A percentile compares a stretch with the other conserved stretches of the same genome.
phyloP scores from a whole-genome alignment of 1,140 invertebrate genomes.

The Palaemon carinicauda region DNA sequence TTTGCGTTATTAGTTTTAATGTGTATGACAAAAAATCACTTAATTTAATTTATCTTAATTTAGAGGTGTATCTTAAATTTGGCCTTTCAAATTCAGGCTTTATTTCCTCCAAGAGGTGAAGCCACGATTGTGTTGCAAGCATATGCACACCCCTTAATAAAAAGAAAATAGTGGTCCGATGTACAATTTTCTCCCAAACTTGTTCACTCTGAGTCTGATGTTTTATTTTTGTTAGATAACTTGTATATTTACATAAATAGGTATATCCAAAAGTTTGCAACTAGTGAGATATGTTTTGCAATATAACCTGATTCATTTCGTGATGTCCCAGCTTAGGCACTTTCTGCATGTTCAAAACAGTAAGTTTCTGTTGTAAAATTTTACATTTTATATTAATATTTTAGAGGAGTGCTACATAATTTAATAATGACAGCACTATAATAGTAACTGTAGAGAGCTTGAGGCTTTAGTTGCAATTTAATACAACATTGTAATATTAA shows the following conservation, averaged over 20 bases:
- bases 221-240: neutral
- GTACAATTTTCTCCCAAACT: neutral
- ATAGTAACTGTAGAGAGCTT: constrained; percentile 51
- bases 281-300: neutral
- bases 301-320: neutral
- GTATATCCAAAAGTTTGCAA: neutral
- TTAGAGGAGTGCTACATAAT: constrained; percentile 44
- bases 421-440: constrained; percentile 47
- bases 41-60: no score
- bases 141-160: neutral
- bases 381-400: constrained; percentile 46
- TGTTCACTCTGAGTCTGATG: neutral
- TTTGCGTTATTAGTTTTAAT: no score
- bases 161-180: neutral
- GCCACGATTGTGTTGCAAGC: no score
- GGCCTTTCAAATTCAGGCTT: no score
- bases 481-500: constrained; percentile 22
- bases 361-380: constrained; percentile 32
- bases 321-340: neutral
- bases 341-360: neutral
- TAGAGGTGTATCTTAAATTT: no score
- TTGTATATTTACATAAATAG: no score
- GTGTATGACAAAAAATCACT: no score
- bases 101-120: no score
- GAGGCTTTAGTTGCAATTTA: constrained; percentile 54